phyloP scores from a whole-genome alignment of 1,140 invertebrate genomes.

The Grapholita molesta region DNA sequence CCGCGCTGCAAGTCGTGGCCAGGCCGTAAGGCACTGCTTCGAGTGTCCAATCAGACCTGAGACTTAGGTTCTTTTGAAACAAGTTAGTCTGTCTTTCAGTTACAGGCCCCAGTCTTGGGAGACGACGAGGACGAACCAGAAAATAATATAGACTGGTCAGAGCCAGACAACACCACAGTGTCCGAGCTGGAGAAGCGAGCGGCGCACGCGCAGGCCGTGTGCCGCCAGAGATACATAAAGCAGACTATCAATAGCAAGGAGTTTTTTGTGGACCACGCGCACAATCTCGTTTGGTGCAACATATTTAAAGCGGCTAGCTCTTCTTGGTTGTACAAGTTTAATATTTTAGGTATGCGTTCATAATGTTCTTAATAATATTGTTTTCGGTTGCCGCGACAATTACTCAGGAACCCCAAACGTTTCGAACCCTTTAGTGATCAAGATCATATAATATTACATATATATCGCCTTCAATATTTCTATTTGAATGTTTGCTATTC shows the following conservation, averaged over 20 bases:
- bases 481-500: too few species aligned
- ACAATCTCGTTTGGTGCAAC: constrained; percentile 87
- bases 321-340: constrained; percentile 90
- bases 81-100: constrained; percentile 24
- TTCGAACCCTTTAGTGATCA: too few species aligned
- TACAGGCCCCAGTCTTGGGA: constrained; percentile 60
- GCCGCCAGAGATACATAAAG: constrained; percentile 36
- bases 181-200: constrained; percentile 48
- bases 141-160: constrained; percentile 39
- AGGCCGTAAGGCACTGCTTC: too few species aligned
- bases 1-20: too few species aligned
- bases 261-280: constrained; percentile 85
- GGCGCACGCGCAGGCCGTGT: constrained; percentile 42
- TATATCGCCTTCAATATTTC: too few species aligned
- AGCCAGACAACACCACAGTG: constrained; percentile 58
- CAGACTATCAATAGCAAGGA: constrained; percentile 79
- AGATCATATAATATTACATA: too few species aligned
- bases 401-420: too few species aligned
- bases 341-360: constrained; percentile 83
- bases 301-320: constrained; percentile 89
- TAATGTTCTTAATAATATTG: too few species aligned
- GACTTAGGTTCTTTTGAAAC: neutral
- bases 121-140: constrained; percentile 50
- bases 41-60: too few species aligned
- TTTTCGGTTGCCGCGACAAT: too few species aligned